Evolutionary conservation across 2,888 invertebrate species (phyloP).

Genomic region (Andrena chrysosceles): DNA sequence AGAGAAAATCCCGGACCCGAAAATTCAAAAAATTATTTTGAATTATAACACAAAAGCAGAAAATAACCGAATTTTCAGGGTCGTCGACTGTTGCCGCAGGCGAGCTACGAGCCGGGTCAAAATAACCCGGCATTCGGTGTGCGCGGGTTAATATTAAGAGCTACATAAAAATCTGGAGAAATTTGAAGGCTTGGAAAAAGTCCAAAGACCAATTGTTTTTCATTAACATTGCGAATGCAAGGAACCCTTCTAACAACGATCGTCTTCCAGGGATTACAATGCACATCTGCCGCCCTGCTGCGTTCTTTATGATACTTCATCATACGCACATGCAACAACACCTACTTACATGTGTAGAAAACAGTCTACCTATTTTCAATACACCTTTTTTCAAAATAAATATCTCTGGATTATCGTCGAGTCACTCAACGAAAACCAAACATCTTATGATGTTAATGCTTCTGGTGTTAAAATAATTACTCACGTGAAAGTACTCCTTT

Average conservation of each 20-base stretch:
- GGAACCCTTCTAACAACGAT: slow-evolving; percentile 50
- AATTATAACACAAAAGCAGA: no score
- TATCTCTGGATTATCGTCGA: slow-evolving; percentile 10
- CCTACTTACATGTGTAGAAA: slow-evolving; percentile 44
- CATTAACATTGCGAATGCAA: slow-evolving; percentile 50
- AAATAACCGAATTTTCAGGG: no score
- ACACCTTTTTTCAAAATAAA: slow-evolving; percentile 32
- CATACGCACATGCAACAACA: slow-evolving; percentile 46
- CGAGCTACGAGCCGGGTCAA: no score
- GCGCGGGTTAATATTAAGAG: background rate
- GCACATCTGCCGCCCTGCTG: slow-evolving; percentile 62
- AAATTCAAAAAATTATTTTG: no score
- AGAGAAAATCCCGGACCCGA: no score
- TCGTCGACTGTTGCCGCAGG: no score
- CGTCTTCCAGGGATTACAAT: slow-evolving; percentile 66
- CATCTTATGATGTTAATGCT: background rate
- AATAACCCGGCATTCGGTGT: no score
- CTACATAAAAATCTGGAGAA: slow-evolving; percentile 43
- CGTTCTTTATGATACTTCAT: slow-evolving; percentile 49
- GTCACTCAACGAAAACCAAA: background rate
- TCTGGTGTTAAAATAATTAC: slow-evolving; percentile 29
- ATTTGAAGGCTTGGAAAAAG: slow-evolving; percentile 27
- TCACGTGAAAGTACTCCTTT: background rate
- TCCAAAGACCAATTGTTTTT: slow-evolving; percentile 63
- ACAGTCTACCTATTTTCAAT: slow-evolving; percentile 36